Evolutionary conservation across 2,888 invertebrate species (phyloP), one percentile per base, ranked within the genome.

Genomic region (Atethmia centrago): DNA sequence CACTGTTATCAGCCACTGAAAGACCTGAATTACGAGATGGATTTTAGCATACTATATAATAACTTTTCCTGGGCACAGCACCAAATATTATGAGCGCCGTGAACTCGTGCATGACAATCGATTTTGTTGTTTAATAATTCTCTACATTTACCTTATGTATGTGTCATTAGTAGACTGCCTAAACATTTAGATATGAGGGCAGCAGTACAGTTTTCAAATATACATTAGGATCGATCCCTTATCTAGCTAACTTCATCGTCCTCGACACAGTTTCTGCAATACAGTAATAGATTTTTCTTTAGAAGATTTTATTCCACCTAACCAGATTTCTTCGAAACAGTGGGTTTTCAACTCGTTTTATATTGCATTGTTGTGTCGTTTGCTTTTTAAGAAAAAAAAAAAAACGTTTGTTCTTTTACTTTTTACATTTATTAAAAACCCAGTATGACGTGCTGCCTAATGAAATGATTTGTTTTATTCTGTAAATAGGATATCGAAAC

Each of bases 231-330:
- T 89, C 87, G 89, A 90, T 89, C 83, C 78, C 80, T 87, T 90
- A 90, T 89, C 87, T 88, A 90, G 88, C 36, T 53, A 61, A 88
- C 87, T 87, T 85, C 78, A 79, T 76, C 73, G 88, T 84, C 92
- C 91, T 92, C 89, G 92, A 89, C 91, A 90, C 89, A 86, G 87
- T 90, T 89, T 89, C 87, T 87, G 58, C 68, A 74, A 61, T 25
- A 66, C 42, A 56, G 58, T 61, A 68, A 58, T 72, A 49, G 63
- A 67, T 56, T 77, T 84, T 79, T 83, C 80, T 78, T 80, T 77
- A 71, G 42, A 75, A 49, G 51, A 36, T 73, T 64, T 71, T 51
- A 64, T 63, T 70, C 36, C 16, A 53, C 21, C 14, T n/a, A 67
- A 67, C 42, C 31, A 47, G 42, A 40, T 56, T 56, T 69, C 51